Evolutionary conservation across 2,888 invertebrate genomes (phyloP).

Genomic region (Empis stercorea): DNA sequence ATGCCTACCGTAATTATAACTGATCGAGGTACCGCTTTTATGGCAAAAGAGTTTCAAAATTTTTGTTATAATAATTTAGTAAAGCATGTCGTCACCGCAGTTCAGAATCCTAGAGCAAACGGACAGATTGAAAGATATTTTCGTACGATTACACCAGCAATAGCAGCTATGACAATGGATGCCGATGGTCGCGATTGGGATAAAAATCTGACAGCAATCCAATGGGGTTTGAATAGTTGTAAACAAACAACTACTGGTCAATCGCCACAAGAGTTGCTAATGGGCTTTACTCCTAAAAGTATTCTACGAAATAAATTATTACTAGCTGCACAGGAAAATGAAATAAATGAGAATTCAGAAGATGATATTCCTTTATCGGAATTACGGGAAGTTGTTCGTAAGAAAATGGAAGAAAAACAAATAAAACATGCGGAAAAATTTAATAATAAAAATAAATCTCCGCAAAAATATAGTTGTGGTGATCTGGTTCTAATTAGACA

Average conservation of each 20-base stretch:
- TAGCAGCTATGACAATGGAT: conserved; percentile 5
- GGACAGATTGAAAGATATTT: conserved; percentile 13
- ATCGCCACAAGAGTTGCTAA: conserved; percentile 7
- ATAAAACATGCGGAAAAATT: background rate
- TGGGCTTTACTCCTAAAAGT: conserved; percentile 4
- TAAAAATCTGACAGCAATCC: conserved; percentile 1
- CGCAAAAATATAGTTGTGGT: background rate
- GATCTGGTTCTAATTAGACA: no score
- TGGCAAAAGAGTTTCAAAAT: conserved; percentile 10
- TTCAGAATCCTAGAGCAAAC: conserved; percentile 12
- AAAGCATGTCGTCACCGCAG: conserved; percentile 8
- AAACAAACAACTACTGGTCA: conserved; percentile 2
- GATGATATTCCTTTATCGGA: conserved; percentile 1
- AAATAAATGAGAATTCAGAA: background rate
- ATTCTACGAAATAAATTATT: background rate
- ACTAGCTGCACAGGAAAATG: background rate
- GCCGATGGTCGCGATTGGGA: conserved; percentile 7
- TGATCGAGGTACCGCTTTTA: conserved; percentile 15
- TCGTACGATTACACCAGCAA: conserved; percentile 7
- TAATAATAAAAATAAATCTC: background rate
- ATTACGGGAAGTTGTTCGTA: background rate
- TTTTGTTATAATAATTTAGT: conserved; percentile 11
- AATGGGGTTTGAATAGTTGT: conserved; percentile 6
- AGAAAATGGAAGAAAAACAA: conserved; percentile 1
- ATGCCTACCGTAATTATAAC: conserved; percentile 10